Base-by-base conservation (phyloP, 2,113 vertebrate genomes). In the human (Homo sapiens) region DNA sequence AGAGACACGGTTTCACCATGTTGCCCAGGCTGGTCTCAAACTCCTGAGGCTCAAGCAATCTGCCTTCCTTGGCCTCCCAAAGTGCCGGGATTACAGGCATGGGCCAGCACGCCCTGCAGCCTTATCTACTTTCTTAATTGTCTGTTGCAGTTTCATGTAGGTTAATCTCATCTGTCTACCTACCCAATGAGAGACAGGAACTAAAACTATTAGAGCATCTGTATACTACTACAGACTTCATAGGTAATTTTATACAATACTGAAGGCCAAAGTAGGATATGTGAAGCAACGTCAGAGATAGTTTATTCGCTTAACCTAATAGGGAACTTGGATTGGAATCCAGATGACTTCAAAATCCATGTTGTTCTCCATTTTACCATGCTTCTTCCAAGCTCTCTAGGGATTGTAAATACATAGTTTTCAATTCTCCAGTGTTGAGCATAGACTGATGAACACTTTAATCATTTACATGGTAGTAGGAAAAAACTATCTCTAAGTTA, bases 291-390 rank as follows among this genome's bases (percentile, higher is more conserved):
- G 23, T 64, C 72, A 92, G 66, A 92, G 66, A 92, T 3, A 79
- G 85, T 2, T 35, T 92, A 79, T 92, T 48, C 80, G 9, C 40
- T 61, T 90, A 64, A 82, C 55, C 59, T 91, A 97, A 91, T 2
- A 90, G 18, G 94, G 40, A 85, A 82, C 45, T 32, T 72, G 20
- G 48, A 97, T 32, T 92, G 70, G 72, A 97, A 86, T 80, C n/a
- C 45, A 83, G 40, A 86, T 83, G 6, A 94, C 23, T 95, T 85
- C 48, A 94, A 96, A 96, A 96, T 82, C 35, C 64, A 82, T 35
- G 76, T 3, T 16, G 12, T 40, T 80, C 32, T 93, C 32, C 25
- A 66, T 78, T 93, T 96, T 6, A 79, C 13, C 40, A 70, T 16
- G 8, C 14, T 79, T 91, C 45, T 93, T 94, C 27, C 81, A 93